Conservation (phyloP, 2,888 invertebrate genomes). For the Sinodicranocentrus sp. region DNA sequence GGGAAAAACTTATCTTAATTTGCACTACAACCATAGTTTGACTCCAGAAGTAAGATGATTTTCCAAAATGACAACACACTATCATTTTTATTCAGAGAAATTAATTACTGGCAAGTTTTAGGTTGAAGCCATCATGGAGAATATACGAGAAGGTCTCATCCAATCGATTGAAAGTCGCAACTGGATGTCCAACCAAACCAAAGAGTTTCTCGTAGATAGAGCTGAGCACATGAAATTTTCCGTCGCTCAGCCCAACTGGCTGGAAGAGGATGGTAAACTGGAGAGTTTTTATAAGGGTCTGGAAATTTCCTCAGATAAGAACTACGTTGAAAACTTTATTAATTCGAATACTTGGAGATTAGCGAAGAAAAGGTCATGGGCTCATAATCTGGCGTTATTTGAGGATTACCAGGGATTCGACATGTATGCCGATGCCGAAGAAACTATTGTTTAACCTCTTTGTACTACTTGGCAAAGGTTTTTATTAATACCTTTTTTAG, state of each 20-base stretch:
- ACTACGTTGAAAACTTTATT: no score
- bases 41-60: slow-evolving; percentile 41
- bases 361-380: no score
- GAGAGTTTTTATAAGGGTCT: slow-evolving; percentile 32
- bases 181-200: slow-evolving; percentile 50
- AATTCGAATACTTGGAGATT: no score
- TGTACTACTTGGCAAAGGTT: no score
- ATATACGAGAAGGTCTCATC: slow-evolving; percentile 30
- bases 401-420: no score
- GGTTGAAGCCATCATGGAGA: slow-evolving; percentile 25
- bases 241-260: slow-evolving; percentile 52
- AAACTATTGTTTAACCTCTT: no score
- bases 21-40: slow-evolving; percentile 32
- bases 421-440: no score
- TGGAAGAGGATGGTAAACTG: slow-evolving; percentile 12
- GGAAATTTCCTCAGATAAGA: no score
- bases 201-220: slow-evolving; percentile 42
- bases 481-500: no score
- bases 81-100: not conserved
- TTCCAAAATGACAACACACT: not conserved
- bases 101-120: no score
- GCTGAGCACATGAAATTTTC: slow-evolving; percentile 35
- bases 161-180: slow-evolving; percentile 26
- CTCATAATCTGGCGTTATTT: no score
- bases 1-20: slow-evolving; percentile 41